Conservation (phyloP, 2,888 invertebrate species). For the Eulithis testata region DNA sequence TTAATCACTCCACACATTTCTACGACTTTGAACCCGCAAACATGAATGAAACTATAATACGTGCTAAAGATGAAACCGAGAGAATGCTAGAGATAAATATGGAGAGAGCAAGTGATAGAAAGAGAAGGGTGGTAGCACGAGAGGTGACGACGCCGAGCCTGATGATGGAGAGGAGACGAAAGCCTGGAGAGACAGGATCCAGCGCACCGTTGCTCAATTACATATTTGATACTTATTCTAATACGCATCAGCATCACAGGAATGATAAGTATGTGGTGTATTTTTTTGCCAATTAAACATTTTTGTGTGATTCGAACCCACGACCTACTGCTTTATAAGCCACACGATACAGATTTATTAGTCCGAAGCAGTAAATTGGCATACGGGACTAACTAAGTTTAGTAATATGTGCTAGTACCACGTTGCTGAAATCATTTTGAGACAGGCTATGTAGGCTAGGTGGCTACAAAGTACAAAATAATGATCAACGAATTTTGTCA, state of each 20-base stretch:
- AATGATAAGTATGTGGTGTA: slow-evolving; percentile 69
- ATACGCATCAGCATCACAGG: slow-evolving; percentile 75
- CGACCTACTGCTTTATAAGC: too few species aligned
- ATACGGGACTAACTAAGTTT: too few species aligned
- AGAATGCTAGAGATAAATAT: not conserved
- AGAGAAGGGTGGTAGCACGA: slow-evolving; percentile 62
- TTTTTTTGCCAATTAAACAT: slow-evolving; percentile 1
- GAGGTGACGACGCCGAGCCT: slow-evolving; percentile 52
- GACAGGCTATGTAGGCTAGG: too few species aligned
- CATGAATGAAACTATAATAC: slow-evolving; percentile 5
- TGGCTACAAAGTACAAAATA: too few species aligned
- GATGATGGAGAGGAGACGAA: slow-evolving; percentile 62
- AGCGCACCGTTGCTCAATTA: slow-evolving; percentile 77
- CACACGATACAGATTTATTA: too few species aligned
- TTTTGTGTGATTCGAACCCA: too few species aligned
- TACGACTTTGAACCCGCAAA: slow-evolving; percentile 43
- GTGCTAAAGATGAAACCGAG: not conserved
- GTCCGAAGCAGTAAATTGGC: too few species aligned
- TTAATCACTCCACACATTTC: slow-evolving; percentile 60
- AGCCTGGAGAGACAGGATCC: slow-evolving; percentile 74
- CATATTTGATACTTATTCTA: slow-evolving; percentile 78
- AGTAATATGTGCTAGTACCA: too few species aligned
- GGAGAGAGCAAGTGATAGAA: slow-evolving; percentile 56
- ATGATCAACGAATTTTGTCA: too few species aligned
- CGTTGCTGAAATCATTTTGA: too few species aligned